Conservation (phyloP, 2,797 vertebrate genomes). For the Orientallactaga sibirica region DNA sequence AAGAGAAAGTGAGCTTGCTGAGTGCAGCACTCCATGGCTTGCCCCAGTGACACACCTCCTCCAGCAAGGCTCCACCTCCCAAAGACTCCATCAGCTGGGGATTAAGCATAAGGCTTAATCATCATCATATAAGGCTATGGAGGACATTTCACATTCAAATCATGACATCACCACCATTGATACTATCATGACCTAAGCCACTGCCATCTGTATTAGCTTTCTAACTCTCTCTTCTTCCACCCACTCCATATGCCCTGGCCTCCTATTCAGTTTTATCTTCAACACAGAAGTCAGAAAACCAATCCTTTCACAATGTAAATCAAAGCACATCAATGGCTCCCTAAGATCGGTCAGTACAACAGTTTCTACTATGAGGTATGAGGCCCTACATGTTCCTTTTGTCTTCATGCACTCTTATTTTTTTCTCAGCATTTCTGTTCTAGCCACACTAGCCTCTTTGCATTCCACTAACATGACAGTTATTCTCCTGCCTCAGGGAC, state of each 20-base stretch:
- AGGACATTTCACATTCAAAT: too few species aligned
- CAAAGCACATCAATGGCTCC: background rate
- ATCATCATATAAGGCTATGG: too few species aligned
- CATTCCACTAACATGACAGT: background rate
- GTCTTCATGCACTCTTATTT: background rate
- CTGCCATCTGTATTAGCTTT: background rate
- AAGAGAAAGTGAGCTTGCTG: too few species aligned
- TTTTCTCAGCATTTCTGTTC: background rate
- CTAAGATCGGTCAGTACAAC: background rate
- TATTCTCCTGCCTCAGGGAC: background rate
- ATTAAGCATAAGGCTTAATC: too few species aligned
- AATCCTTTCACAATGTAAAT: background rate
- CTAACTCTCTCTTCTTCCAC: background rate
- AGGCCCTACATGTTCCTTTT: background rate
- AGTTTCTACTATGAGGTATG: background rate
- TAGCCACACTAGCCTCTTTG: background rate
- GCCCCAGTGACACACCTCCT: too few species aligned
- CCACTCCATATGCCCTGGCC: fast-evolving
- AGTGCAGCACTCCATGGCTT: too few species aligned
- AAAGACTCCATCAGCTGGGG: too few species aligned
- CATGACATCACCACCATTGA: background rate
- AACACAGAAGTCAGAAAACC: background rate
- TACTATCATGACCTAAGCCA: background rate
- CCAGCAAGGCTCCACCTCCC: too few species aligned
- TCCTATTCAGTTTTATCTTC: background rate